phyloP scores from a whole-genome alignment of 2,113 vertebrate species.

The Pseudonaja textilis region DNA sequence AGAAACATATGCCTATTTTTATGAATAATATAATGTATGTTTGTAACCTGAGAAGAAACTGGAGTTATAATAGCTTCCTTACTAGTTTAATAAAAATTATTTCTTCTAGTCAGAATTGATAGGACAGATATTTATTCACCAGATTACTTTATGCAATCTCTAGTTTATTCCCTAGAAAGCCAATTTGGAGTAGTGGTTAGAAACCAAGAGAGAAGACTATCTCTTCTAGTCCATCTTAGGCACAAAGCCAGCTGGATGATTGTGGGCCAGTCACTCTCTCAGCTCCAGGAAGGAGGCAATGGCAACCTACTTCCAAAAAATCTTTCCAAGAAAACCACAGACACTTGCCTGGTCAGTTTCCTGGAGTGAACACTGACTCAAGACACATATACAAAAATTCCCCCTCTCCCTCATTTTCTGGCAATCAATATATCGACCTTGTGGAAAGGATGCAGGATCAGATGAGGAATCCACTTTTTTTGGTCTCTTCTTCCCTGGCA shows the following conservation, averaged over 20 bases:
- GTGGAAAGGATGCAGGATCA: neutral
- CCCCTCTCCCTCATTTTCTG: neutral
- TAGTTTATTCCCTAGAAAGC: neutral
- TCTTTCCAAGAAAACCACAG: neutral
- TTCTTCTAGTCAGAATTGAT: neutral
- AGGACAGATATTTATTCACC: neutral
- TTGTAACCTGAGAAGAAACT: neutral
- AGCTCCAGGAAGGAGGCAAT: neutral
- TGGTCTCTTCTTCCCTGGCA: neutral
- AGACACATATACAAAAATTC: neutral
- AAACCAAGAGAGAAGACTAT: neutral
- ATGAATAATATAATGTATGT: neutral
- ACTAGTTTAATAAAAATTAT: neutral
- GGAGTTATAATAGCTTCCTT: neutral
- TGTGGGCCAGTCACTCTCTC: neutral
- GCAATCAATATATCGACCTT: neutral
- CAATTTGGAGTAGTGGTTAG: neutral
- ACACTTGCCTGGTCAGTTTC: neutral
- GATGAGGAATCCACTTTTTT: neutral
- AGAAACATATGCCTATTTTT: neutral
- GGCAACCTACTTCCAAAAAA: neutral
- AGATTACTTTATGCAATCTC: neutral
- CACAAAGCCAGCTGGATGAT: neutral
- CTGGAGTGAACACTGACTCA: neutral
- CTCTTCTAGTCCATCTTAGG: neutral